Base-by-base conservation (phyloP, 2,113 vertebrate genomes). In the Buteo buteo region DNA sequence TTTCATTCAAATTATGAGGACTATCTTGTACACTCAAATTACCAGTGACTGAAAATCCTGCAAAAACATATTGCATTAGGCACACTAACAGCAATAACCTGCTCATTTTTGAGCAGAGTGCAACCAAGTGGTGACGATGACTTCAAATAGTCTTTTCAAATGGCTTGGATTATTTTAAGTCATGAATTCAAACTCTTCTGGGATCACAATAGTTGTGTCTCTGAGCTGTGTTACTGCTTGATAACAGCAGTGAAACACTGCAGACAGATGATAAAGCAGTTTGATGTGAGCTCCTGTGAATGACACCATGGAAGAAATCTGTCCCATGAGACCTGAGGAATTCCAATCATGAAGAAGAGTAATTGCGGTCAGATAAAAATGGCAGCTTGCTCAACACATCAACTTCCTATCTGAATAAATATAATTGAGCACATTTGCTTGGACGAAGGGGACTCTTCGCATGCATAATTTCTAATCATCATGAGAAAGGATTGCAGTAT, bases 211-310 rank as follows among this genome's bases (percentile, higher is more conserved):
- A 65, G 52, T 69, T 86, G 79, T 7, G 32, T 83, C 76, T 93
- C 61, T 65, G 85, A 92, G 94, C 82, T 88, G 82, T 96, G 93
- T 80, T 91, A 80, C 55, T 86, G 85, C 61, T 81, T 85, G 94
- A 95, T 96, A 97, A 95, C 76, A 88, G 77, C 85, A 81, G 31
- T 32, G 74, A 89, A 84, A 93, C 77, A 74, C 84, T 97, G 94
- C 80, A 80, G 92, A 65, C 92, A 81, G 83, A 96, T 58, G 93
- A 96, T 97, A 96, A 95, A 91, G 80, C 71, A 34, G 70, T 90
- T 89, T 95, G 88, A 92, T 95, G 90, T 84, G 84, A 94, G 88
- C 84, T 91, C 36, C 78, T 82, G 74, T 90, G 81, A 93, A 78
- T 89, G 89, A 94, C 74, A 85, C 92, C 13, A 13, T 38, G 79